Evolutionary conservation across 2,113 vertebrate genomes (phyloP).

Genomic region (Pantherophis guttatus): DNA sequence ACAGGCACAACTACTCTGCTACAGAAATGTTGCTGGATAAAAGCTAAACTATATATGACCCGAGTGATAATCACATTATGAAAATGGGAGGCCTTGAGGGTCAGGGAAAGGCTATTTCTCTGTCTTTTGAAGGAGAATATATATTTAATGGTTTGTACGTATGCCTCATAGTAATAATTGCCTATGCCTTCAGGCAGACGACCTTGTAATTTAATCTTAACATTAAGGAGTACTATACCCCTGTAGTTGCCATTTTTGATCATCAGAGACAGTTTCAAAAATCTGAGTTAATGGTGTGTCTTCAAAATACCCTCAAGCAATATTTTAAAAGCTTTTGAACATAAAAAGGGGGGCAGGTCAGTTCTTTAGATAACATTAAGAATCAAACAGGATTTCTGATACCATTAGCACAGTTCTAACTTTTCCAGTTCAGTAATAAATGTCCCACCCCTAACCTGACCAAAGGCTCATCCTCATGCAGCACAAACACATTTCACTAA

Average conservation of each 20-base stretch:
- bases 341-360: neutral
- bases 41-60: conserved; percentile 21
- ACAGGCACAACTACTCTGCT: neutral
- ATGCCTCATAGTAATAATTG: conserved; percentile 11
- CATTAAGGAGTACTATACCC: conserved; percentile 11
- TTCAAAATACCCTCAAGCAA: conserved; percentile 21
- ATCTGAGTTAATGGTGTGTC: conserved; percentile 11
- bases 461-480: neutral
- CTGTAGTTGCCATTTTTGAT: conserved; percentile 5
- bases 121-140: conserved; percentile 9
- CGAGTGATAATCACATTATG: conserved; percentile 8
- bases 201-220: conserved; percentile 26
- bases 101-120: neutral
- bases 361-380: neutral
- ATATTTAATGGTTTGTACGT: conserved; percentile 17
- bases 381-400: neutral
- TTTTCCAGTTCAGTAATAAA: neutral
- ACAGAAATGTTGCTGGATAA: conserved; percentile 15
- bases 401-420: neutral
- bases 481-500: neutral
- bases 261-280: conserved; percentile 1
- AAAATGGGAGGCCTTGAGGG: neutral
- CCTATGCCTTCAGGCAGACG: neutral
- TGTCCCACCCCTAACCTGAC: neutral
- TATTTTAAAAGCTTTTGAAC: neutral